Percentiles rank a stretch among this genome's conserved stretches.
Conservation (phyloP, 2,113 vertebrate species). For the Semicossyphus pulcher region DNA sequence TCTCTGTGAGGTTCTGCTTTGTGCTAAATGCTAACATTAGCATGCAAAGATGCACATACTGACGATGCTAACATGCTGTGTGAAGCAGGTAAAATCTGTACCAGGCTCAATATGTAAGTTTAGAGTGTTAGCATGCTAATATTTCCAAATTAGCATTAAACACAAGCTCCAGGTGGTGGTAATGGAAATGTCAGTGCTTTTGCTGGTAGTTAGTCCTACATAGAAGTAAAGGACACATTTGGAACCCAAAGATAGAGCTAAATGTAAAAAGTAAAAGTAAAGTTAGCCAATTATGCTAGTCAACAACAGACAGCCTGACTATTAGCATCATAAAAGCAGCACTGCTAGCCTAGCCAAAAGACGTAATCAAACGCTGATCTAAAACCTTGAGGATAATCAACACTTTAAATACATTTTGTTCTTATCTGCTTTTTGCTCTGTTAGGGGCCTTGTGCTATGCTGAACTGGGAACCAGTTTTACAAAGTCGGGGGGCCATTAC, state of each 20-base stretch:
- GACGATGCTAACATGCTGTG: neutral
- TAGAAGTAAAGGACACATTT: too few relatives aligned
- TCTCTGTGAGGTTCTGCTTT: too few relatives aligned
- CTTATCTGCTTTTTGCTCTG: neutral
- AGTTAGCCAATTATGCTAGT: too few relatives aligned
- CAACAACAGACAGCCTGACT: neutral
- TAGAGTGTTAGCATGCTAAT: too few relatives aligned
- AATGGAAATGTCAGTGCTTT: too few relatives aligned
- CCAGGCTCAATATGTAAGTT: too few relatives aligned
- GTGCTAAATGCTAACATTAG: neutral
- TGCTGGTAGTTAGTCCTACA: too few relatives aligned
- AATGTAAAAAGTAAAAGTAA: too few relatives aligned
- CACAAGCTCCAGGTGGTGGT: too few relatives aligned
- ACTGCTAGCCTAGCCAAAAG: neutral
- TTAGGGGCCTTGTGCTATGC: conserved; percentile 90
- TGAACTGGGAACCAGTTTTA: conserved; percentile 90
- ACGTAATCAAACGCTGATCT: neutral
- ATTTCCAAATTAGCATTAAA: too few relatives aligned
- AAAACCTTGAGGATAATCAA: neutral
- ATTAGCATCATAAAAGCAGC: neutral
- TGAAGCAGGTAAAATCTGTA: neutral
- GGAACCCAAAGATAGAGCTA: too few relatives aligned
- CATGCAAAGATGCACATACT: neutral
- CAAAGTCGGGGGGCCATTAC: conserved; percentile 91
- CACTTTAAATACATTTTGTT: neutral